Evolutionary conservation across 2,113 vertebrate species (phyloP), one percentile per base, ranked within the genome.

Genomic region (Amblyopsis rosae): DNA sequence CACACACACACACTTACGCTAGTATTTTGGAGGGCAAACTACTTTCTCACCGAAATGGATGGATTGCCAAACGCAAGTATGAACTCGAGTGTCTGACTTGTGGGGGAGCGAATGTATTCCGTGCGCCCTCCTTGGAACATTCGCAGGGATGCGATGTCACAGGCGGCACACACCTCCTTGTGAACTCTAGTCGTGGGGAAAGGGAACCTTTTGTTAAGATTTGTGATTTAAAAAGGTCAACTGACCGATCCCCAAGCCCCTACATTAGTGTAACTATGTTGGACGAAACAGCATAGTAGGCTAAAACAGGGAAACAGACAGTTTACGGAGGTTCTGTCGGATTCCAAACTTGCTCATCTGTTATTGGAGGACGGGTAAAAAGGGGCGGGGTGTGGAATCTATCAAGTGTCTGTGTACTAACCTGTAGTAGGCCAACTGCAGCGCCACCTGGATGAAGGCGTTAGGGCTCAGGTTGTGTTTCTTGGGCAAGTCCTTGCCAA

Each of bases 361-460:
- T 26, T 26, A 26, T 26, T 26, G 26, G 26, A 26, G 26, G 26
- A 26, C 26, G 26, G 26, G 26, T 26, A 2, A 26, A 26, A 26
- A 26, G 26, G 2, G 2, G 2, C 26, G 26, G 26, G 26, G 26
- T 2, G 2, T 26, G 26, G 26, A 26, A 26, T 26, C 2, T 3
- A 2, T 26, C 26, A 26, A 26, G 26, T 2, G 35, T 41, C 35
- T 41, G 35, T 41, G 6, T 41, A 41, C 35, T 1, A 65, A 95
- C 94, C 93, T 93, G 90, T 93, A 94, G 80, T 94, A 94, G 2
- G 93, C 87, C 54, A 95, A 86, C 85, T 94, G 93, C 67, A 95
- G 84, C 0, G 91, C 93, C 17, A 94, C 82, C 85, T 95, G 94
- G 69, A 94, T 86, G 85, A 95, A 93, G 48, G 93, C 87, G 70